phyloP scores from a whole-genome alignment of 2,113 vertebrate species.

The Colistium nudipinnis region DNA sequence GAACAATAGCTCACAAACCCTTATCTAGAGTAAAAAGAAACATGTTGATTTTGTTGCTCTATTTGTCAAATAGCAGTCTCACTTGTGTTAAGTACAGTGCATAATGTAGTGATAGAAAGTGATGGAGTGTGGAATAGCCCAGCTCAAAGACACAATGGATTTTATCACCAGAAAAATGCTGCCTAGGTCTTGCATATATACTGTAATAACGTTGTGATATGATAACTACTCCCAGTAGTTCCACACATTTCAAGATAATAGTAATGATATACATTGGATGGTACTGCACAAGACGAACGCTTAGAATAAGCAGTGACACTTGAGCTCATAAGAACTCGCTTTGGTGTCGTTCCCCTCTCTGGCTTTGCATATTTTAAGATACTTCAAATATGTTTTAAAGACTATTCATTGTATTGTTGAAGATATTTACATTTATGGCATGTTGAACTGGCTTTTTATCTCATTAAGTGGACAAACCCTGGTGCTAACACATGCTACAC shows the following conservation, averaged over 20 bases:
- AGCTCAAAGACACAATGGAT: slow-evolving; percentile 1
- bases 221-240: slow-evolving; percentile 1
- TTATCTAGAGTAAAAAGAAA: slow-evolving; percentile 14
- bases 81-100: slow-evolving; percentile 5
- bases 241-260: slow-evolving; percentile 7
- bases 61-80: too few species aligned
- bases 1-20: slow-evolving; percentile 13
- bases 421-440: background rate
- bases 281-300: slow-evolving; percentile 3
- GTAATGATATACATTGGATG: slow-evolving; percentile 25
- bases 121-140: background rate
- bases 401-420: background rate
- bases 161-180: background rate
- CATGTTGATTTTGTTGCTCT: too few species aligned
- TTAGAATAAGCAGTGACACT: too few species aligned
- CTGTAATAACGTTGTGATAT: slow-evolving; percentile 15
- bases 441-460: background rate
- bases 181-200: slow-evolving; percentile 2
- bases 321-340: slow-evolving; percentile 8
- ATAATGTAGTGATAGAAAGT: slow-evolving; percentile 7
- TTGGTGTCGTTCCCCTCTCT: background rate
- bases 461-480: slow-evolving; percentile 35
- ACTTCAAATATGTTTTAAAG: background rate
- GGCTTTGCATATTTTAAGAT: slow-evolving; percentile 5
- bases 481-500: slow-evolving; percentile 56